Evolutionary conservation across 2,888 invertebrate species (phyloP).

Genomic region (Thalpophila matura): DNA sequence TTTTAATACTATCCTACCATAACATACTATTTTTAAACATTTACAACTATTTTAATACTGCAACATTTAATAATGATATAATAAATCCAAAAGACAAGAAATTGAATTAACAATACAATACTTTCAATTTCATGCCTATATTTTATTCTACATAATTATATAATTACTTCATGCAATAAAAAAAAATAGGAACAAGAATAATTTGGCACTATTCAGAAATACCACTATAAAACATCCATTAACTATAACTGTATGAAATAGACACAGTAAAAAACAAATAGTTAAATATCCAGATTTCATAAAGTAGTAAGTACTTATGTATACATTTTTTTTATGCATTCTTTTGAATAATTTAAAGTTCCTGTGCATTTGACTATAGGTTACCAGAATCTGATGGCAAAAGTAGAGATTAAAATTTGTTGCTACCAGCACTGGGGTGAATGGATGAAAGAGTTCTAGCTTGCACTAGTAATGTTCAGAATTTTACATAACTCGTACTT

Average conservation of each 20-base stretch:
- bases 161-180: constrained; percentile 21
- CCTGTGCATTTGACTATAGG: too few species aligned
- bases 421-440: too few species aligned
- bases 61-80: constrained; percentile 20
- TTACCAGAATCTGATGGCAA: too few species aligned
- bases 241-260: neutral
- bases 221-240: neutral
- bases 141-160: neutral
- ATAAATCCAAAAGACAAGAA: constrained; percentile 2
- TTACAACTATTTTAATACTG: constrained; percentile 22
- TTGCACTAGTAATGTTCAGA: too few species aligned
- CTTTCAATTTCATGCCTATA: neutral
- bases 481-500: too few species aligned
- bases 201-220: constrained; percentile 41
- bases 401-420: too few species aligned
- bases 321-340: too few species aligned
- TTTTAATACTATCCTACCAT: constrained; percentile 14
- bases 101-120: constrained; percentile 11
- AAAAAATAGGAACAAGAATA: constrained; percentile 24
- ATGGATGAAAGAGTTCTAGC: too few species aligned
- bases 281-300: too few species aligned
- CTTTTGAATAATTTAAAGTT: too few species aligned
- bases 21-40: constrained; percentile 25
- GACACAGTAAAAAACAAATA: neutral
- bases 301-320: neutral